Percentiles rank a stretch among this genome's conserved stretches.
Evolutionary conservation across 2,113 vertebrate genomes (phyloP).

Genomic region (Labrus mixtus): DNA sequence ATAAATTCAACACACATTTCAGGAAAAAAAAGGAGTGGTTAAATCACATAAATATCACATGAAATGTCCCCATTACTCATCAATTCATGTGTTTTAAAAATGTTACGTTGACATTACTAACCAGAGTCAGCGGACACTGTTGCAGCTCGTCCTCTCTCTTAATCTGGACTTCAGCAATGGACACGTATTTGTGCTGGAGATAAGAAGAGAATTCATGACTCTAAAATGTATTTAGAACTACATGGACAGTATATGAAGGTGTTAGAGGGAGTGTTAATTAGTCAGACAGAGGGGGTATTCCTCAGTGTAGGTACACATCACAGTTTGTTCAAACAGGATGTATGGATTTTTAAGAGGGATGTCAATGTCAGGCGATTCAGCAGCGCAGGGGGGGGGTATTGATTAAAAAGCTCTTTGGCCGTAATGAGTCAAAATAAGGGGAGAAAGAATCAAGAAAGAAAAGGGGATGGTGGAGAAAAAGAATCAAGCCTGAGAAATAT

Average conservation of each 20-base stretch:
- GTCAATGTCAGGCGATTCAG: constrained; percentile 16
- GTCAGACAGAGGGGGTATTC: constrained; percentile 6
- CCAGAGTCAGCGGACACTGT: constrained; percentile 95
- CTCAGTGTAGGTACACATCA: constrained; percentile 5
- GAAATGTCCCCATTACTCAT: no score
- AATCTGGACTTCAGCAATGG: constrained; percentile 95
- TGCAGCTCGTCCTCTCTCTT: constrained; percentile 94
- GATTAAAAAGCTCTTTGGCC: constrained; percentile 26
- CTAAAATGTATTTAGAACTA: background rate
- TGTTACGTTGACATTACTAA: constrained; percentile 69
- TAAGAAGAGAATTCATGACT: background rate
- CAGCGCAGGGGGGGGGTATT: background rate
- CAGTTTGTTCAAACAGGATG: background rate
- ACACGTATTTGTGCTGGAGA: constrained; percentile 94
- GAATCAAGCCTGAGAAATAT: no score
- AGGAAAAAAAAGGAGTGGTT: no score
- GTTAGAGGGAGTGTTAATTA: constrained; percentile 20
- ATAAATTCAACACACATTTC: no score
- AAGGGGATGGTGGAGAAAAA: background rate
- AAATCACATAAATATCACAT: no score
- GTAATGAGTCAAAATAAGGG: background rate
- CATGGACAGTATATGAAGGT: background rate
- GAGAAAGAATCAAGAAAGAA: background rate
- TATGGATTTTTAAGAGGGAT: constrained; percentile 49
- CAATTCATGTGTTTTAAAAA: background rate